phyloP scores from a whole-genome alignment of 2,797 vertebrate species.

The Mionectes olivaceus region DNA sequence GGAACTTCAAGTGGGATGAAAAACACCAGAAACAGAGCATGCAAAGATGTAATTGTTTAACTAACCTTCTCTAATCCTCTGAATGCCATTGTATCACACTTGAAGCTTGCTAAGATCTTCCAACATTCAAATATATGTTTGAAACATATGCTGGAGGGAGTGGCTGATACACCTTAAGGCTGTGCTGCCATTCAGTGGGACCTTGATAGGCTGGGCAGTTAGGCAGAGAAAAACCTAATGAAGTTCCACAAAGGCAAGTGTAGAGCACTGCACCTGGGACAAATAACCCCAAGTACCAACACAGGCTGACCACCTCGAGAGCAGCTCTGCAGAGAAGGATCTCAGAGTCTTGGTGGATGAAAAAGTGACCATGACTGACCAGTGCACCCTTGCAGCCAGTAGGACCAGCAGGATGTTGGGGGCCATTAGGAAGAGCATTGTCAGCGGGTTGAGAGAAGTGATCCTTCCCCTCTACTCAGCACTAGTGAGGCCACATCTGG shows the following conservation, averaged over 20 bases:
- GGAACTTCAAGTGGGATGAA: background rate
- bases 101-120: background rate
- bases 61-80: background rate
- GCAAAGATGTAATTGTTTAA: background rate
- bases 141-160: background rate
- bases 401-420: background rate
- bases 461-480: background rate
- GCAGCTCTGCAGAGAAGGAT: background rate
- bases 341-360: background rate
- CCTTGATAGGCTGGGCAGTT: background rate
- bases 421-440: background rate
- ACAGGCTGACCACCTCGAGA: background rate
- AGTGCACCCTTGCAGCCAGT: background rate
- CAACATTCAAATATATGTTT: background rate
- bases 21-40: background rate
- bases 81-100: background rate
- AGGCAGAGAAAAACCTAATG: background rate
- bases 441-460: background rate
- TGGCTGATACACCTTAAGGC: background rate
- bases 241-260: background rate
- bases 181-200: background rate
- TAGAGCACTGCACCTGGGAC: background rate
- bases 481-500: background rate
- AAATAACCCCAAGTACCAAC: background rate
- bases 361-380: background rate